These are phyloP conservation scores for Synanthedon tipuliformis DNA, from an alignment of 2,888 invertebrate genomes.

Conservation along the genomic window DNA sequence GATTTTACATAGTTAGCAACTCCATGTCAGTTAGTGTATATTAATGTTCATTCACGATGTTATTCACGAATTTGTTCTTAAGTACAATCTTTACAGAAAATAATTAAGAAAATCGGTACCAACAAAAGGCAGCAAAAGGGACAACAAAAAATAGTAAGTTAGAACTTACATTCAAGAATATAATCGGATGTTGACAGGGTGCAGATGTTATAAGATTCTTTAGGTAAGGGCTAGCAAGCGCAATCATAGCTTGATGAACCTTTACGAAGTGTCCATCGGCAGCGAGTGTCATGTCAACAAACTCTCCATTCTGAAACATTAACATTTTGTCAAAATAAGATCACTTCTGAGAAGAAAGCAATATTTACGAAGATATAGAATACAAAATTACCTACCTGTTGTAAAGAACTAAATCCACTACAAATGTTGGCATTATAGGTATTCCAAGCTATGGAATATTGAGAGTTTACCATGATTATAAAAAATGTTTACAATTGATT, in stretches of 20 bases:
- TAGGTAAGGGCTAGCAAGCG: constrained; percentile 56
- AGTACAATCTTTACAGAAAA: not conserved
- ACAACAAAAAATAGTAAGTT: too few relatives aligned
- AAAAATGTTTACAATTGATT: too few relatives aligned
- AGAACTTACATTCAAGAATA: constrained; percentile 56
- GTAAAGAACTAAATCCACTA: constrained; percentile 49
- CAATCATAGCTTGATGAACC: constrained; percentile 51
- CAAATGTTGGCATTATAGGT: constrained; percentile 51
- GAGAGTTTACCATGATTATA: constrained; percentile 38
- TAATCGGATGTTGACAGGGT: constrained; percentile 56
- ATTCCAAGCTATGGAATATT: constrained; percentile 54
- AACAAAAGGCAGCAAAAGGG: not conserved
- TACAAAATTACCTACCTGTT: constrained; percentile 50
- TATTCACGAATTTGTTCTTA: too few relatives aligned
- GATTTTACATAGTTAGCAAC: too few relatives aligned
- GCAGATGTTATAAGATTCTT: constrained; percentile 55
- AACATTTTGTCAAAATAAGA: not conserved
- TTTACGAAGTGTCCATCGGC: constrained; percentile 59
- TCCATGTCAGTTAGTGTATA: not conserved
- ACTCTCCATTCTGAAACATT: constrained; percentile 55
- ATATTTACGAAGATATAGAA: not conserved
- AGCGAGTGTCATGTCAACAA: constrained; percentile 61
- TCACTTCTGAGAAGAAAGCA: not conserved
- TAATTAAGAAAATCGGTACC: not conserved
- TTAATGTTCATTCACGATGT: too few relatives aligned